These are phyloP conservation scores for Papilio demoleus DNA, from an alignment of 2,888 invertebrate genomes.

Conservation along the genomic window DNA sequence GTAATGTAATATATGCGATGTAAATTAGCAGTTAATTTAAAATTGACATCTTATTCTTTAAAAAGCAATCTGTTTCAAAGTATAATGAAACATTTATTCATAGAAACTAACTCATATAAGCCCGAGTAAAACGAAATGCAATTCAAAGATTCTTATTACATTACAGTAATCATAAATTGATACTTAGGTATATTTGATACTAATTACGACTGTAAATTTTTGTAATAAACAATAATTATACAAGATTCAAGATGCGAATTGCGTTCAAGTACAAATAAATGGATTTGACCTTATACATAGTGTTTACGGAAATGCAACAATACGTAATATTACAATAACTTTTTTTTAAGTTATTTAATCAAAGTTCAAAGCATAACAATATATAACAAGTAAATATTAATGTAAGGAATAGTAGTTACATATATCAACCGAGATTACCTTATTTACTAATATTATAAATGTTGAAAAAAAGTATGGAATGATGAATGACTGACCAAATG, in stretches of 20 bases:
- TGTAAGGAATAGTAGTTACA: too few relatives aligned
- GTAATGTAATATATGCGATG: neutral
- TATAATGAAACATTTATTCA: too few relatives aligned
- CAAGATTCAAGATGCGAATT: neutral
- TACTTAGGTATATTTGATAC: neutral
- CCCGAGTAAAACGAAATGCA: too few relatives aligned
- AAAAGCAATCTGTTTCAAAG: too few relatives aligned
- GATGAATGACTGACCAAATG: too few relatives aligned
- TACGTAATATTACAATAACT: constrained; percentile 2
- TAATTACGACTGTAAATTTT: neutral
- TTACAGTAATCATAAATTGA: neutral
- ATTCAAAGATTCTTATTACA: neutral
- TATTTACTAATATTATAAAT: too few relatives aligned
- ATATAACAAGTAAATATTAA: too few relatives aligned
- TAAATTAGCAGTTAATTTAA: too few relatives aligned
- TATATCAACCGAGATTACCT: too few relatives aligned
- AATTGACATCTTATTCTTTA: neutral
- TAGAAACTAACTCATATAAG: too few relatives aligned
- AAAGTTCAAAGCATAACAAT: neutral
- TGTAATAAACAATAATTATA: neutral
- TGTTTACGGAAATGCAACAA: constrained; percentile 13
- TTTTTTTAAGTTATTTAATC: too few relatives aligned
- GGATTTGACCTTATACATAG: constrained; percentile 1
- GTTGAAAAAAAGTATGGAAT: too few relatives aligned
- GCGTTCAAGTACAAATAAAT: constrained; percentile 21